Base-by-base conservation (phyloP, 2,888 invertebrate genomes). In the Dromius quadrimaculatus region DNA sequence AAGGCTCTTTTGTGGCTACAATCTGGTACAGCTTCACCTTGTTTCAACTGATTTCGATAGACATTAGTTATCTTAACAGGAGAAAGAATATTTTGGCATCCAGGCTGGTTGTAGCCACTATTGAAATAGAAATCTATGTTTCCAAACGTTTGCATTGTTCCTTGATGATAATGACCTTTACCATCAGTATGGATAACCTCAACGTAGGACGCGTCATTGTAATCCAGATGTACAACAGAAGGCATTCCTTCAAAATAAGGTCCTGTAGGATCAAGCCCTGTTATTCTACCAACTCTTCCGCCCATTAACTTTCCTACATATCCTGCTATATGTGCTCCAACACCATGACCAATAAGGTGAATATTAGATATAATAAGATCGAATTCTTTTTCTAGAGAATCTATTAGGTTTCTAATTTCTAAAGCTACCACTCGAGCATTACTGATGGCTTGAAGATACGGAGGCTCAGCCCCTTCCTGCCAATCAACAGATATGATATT, bases 181-280 rank as follows among this genome's bases (percentile, higher is more conserved):
- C 78, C 77, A 76, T 88, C 87, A 0, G 88, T 87, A 76, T 88
- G 88, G 23, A 88, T 83, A 47, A 86, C 84, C 78, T 89, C 88
- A 0, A 88, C 88, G 75, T 86, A 87, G 63, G 76, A 76, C 0
- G 88, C 88, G 76, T 87, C 87, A 6, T 79, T 77, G 1, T 82
- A 81, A 76, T 87, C 86, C 8, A 88, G 79, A 43, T 86, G 82
- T 0, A 87, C 86, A 15, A 78, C 75, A 1, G 78, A 74, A n/a
- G 85, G 84, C 81, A 86, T 85, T 63, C 82, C 80, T 72, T 84
- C 83, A 77, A 87, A 89, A 76, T 82, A 84, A 1, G 86, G 86
- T 54, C 86, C 86, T 34, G 87, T 87, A 1, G 88, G 88, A 79
- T 88, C 88, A 72, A 88, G 79, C n/a, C 85, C 87, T 79, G 81